Percentiles rank a stretch among this genome's conserved stretches.
These are phyloP conservation scores for Limenitis camilla DNA, from an alignment of 2,888 invertebrate genomes.

Conservation along the genomic window DNA sequence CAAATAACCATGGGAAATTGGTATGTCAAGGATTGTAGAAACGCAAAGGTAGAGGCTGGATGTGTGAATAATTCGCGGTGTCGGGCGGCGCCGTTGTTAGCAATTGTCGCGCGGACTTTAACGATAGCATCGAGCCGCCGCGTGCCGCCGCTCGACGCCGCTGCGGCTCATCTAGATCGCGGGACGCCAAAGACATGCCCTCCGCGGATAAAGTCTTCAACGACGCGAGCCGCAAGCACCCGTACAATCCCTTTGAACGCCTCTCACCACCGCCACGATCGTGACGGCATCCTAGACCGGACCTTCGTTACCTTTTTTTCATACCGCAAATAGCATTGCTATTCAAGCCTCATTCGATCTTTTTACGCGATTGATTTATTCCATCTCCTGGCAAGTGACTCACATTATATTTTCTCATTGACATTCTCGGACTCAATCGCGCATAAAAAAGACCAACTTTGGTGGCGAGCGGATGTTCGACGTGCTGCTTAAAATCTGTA, in stretches of 20 bases:
- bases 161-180: constrained; percentile 68
- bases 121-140: constrained; percentile 62
- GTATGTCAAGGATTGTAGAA: constrained; percentile 34
- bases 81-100: constrained; percentile 58
- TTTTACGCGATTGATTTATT: constrained; percentile 30
- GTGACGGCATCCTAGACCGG: constrained; percentile 61
- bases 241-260: constrained; percentile 58
- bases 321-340: constrained; percentile 22
- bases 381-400: constrained; percentile 13
- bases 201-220: constrained; percentile 67
- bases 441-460: constrained; percentile 21
- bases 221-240: constrained; percentile 47
- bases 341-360: constrained; percentile 27
- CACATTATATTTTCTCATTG: constrained; percentile 21
- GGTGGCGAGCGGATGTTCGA: constrained; percentile 21
- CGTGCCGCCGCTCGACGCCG: constrained; percentile 47
- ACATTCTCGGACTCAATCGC: constrained; percentile 17
- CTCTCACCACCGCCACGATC: constrained; percentile 36
- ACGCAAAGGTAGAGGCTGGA: constrained; percentile 37
- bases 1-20: constrained; percentile 29
- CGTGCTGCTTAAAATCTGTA: constrained; percentile 30
- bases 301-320: constrained; percentile 23
- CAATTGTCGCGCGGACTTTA: constrained; percentile 66
- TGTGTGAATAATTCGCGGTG: constrained; percentile 62
- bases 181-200: constrained; percentile 63